phyloP scores from a whole-genome alignment of 2,797 vertebrate genomes.

The Pipistrellus pygmaeus region DNA sequence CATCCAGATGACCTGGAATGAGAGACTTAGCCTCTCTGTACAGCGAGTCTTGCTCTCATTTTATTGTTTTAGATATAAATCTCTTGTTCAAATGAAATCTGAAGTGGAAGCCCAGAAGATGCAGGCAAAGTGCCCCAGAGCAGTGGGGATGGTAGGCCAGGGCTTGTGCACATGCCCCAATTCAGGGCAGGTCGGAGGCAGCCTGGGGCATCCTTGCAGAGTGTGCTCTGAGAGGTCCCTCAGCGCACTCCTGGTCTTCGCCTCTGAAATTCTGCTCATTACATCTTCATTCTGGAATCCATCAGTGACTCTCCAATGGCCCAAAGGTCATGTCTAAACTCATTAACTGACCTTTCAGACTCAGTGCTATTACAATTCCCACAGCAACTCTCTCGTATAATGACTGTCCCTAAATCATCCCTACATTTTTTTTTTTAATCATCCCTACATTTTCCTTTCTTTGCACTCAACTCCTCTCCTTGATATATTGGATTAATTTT shows the following conservation, averaged over 20 bases:
- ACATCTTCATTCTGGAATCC: background rate
- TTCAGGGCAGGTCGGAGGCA: background rate
- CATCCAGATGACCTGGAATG: background rate
- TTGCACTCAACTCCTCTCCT: background rate
- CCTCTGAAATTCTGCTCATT: slow-evolving; percentile 17
- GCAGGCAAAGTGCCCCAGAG: background rate
- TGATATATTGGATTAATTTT: slow-evolving; percentile 18
- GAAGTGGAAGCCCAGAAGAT: background rate
- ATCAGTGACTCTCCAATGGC: background rate
- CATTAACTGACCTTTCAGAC: slow-evolving; percentile 23
- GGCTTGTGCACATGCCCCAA: accelerated
- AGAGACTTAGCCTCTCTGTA: background rate
- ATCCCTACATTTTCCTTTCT: background rate
- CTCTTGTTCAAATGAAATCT: background rate
- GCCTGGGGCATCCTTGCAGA: background rate
- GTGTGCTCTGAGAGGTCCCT: too few species aligned
- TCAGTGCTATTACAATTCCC: background rate
- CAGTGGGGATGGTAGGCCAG: too few species aligned
- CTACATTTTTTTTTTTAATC: background rate
- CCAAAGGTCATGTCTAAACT: background rate
- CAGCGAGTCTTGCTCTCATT: background rate
- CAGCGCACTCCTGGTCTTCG: accelerated
- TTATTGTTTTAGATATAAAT: background rate
- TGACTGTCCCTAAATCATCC: background rate
- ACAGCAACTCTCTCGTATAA: background rate